A percentile compares a stretch with the other conserved stretches of the same genome.
Evolutionary conservation across 2,888 invertebrate genomes (phyloP).

Genomic region (Choreutis nemorana): DNA sequence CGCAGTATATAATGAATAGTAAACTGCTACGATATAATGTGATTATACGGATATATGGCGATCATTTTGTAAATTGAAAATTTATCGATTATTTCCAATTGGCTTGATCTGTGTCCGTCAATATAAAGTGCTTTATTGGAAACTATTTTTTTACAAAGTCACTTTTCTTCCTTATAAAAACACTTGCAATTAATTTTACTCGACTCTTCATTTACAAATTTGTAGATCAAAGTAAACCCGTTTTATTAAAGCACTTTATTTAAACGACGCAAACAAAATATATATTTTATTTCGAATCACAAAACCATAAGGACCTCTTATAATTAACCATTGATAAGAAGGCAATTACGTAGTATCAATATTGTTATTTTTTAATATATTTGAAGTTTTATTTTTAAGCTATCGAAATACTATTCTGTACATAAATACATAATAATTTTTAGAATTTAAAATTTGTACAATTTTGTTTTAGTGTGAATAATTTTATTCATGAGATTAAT

Average conservation of each 20-base stretch:
- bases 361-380: conserved; percentile 68
- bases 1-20: conserved; percentile 58
- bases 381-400: conserved; percentile 65
- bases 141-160: no score
- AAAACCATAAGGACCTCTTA: conserved; percentile 68
- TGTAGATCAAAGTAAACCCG: neutral
- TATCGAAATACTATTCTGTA: conserved; percentile 61
- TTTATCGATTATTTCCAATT: no score
- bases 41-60: conserved; percentile 46
- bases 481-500: conserved; percentile 57
- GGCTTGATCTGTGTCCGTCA: no score
- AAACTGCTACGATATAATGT: conserved; percentile 54
- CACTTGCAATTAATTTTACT: no score
- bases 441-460: conserved; percentile 60
- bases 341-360: conserved; percentile 64
- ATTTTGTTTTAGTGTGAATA: conserved; percentile 67
- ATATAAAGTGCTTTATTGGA: conserved; percentile 1
- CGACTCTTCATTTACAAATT: conserved; percentile 1
- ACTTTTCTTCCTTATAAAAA: no score
- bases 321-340: conserved; percentile 67
- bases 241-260: conserved; percentile 3
- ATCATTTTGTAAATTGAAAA: conserved; percentile 21
- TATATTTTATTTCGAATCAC: conserved; percentile 44
- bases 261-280: conserved; percentile 13
- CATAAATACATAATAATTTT: conserved; percentile 55